A percentile compares a stretch with the other conserved stretches of the same genome.
Conservation (phyloP, 1,140 invertebrate species). For the Orius laevigatus region DNA sequence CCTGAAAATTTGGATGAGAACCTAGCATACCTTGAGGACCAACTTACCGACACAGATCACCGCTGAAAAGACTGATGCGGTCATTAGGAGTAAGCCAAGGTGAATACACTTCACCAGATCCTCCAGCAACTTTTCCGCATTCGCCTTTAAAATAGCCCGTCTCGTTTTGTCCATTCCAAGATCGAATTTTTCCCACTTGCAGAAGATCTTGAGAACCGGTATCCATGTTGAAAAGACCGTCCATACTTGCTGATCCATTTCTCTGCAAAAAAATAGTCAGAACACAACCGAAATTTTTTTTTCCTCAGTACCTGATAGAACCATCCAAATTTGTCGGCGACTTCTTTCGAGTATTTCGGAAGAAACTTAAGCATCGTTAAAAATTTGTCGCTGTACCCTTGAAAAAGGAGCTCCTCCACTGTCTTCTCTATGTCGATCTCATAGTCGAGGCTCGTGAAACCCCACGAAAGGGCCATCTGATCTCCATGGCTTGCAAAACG, state of each 20-base stretch:
- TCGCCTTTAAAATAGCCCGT: slow-evolving; percentile 40
- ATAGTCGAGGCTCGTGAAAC: slow-evolving; percentile 32
- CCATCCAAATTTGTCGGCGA: slow-evolving; percentile 61
- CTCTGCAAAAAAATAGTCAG: slow-evolving; percentile 32
- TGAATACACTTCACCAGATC: slow-evolving; percentile 59
- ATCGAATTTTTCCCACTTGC: slow-evolving; percentile 42
- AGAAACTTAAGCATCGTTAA: slow-evolving; percentile 43
- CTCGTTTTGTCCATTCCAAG: slow-evolving; percentile 47
- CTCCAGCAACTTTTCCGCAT: slow-evolving; percentile 42
- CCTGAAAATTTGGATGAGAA: slow-evolving; percentile 15
- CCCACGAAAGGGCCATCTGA: slow-evolving; percentile 33
- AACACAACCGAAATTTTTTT: slow-evolving; percentile 2
- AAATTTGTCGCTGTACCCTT: slow-evolving; percentile 54
- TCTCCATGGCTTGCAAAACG: slow-evolving; percentile 2
- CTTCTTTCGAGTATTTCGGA: slow-evolving; percentile 44
- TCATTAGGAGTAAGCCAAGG: slow-evolving; percentile 37
- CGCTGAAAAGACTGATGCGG: slow-evolving; percentile 38
- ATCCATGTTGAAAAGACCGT: slow-evolving; percentile 55
- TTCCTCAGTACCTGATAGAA: slow-evolving; percentile 50
- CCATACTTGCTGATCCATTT: slow-evolving; percentile 43
- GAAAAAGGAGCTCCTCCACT: slow-evolving; percentile 56
- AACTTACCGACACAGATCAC: slow-evolving; percentile 46
- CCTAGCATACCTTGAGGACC: not conserved
- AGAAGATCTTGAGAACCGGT: slow-evolving; percentile 41
- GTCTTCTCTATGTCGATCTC: slow-evolving; percentile 41